Percentiles rank a stretch among this genome's conserved stretches.
Conservation (phyloP, 2,797 vertebrate genomes). For the Potorous gilbertii region DNA sequence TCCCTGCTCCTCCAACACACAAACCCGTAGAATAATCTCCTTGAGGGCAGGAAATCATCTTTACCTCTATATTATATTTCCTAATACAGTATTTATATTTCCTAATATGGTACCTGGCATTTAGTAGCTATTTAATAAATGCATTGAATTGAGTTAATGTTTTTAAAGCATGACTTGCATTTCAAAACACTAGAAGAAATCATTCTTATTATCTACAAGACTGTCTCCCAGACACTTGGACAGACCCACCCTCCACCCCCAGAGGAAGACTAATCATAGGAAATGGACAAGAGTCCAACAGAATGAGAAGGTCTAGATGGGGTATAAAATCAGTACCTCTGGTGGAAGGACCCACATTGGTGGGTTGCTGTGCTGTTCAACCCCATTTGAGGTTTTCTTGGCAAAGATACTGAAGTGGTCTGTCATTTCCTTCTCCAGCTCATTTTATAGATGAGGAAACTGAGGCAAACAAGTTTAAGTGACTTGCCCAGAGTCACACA, state of each 20-base stretch:
- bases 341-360: neutral
- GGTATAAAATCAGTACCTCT: neutral
- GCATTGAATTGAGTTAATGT: neutral
- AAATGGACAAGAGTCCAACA: neutral
- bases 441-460: neutral
- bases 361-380: neutral
- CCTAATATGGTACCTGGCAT: neutral
- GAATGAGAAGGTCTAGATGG: neutral
- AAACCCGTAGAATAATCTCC: neutral
- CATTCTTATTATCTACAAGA: neutral
- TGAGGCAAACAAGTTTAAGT: neutral
- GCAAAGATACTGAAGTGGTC: neutral
- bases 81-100: neutral
- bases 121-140: neutral
- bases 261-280: neutral
- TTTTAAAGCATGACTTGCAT: neutral
- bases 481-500: neutral
- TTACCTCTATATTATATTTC: neutral
- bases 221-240: neutral
- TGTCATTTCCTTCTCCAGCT: neutral
- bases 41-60: neutral
- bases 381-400: neutral
- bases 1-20: neutral
- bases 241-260: neutral
- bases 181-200: neutral